These are phyloP conservation scores for Cyphomyrus plagiostoma DNA, from an alignment of 2,113 vertebrate species.

Conservation along the genomic window DNA sequence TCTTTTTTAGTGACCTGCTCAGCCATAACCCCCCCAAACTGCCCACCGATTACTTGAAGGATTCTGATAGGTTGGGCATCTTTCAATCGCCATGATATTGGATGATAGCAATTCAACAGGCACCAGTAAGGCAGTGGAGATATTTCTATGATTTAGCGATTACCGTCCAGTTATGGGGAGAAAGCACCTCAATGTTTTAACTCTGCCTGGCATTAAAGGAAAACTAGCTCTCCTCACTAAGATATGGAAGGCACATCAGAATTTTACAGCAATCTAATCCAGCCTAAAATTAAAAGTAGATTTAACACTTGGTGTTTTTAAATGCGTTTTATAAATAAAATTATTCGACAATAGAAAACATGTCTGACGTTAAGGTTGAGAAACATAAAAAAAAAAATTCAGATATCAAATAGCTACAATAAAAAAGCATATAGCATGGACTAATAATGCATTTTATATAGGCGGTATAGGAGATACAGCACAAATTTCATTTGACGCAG, in stretches of 20 bases:
- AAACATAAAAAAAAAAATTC: neutral
- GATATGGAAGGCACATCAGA: neutral
- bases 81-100: neutral
- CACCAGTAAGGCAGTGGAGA: neutral
- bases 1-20: neutral
- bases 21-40: neutral
- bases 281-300: neutral
- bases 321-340: neutral
- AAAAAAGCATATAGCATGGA: neutral
- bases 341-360: neutral
- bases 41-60: neutral
- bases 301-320: neutral
- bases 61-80: neutral
- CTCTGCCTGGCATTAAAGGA: neutral
- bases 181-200: neutral
- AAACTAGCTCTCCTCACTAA: neutral
- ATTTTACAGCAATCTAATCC: neutral
- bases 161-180: neutral
- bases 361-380: neutral
- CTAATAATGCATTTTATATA: neutral
- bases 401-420: neutral
- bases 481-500: neutral
- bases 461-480: too few relatives aligned
- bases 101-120: neutral
- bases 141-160: neutral